Evolutionary conservation across 2,888 invertebrate genomes (phyloP).

Genomic region (Aricia artaxerxes): DNA sequence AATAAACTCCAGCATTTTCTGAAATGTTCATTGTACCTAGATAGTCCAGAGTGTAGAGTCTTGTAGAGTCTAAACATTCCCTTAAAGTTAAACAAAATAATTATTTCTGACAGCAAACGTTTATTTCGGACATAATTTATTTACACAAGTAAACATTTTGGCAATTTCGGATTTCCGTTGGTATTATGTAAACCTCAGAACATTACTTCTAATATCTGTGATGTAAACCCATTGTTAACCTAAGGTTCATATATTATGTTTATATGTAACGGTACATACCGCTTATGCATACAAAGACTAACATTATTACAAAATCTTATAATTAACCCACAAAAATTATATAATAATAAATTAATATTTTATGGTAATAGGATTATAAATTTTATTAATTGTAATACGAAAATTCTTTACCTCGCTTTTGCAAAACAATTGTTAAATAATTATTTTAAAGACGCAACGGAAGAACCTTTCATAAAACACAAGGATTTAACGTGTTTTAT

Average conservation of each 20-base stretch:
- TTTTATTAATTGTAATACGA: not conserved
- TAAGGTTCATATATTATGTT: not conserved
- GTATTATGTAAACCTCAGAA: not conserved
- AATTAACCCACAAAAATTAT: conserved; percentile 13
- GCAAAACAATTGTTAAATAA: not conserved
- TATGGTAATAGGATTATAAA: not conserved
- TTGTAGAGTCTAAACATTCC: too few relatives aligned
- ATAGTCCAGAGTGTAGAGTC: too few relatives aligned
- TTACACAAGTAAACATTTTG: not conserved
- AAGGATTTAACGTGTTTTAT: not conserved
- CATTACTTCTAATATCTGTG: too few relatives aligned
- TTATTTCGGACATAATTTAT: not conserved
- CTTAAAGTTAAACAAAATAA: too few relatives aligned
- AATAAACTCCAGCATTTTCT: too few relatives aligned
- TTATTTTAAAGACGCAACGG: not conserved
- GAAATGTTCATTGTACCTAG: too few relatives aligned
- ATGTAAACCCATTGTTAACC: not conserved
- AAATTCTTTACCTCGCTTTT: not conserved
- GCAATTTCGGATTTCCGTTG: conserved; percentile 17
- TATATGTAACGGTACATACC: not conserved
- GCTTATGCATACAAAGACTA: conserved; percentile 11
- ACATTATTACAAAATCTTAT: not conserved
- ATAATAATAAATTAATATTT: not conserved
- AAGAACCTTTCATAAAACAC: not conserved
- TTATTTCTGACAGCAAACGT: too few relatives aligned